Base-by-base conservation (phyloP, 2,113 vertebrate species). In the Meriones unguiculatus region DNA sequence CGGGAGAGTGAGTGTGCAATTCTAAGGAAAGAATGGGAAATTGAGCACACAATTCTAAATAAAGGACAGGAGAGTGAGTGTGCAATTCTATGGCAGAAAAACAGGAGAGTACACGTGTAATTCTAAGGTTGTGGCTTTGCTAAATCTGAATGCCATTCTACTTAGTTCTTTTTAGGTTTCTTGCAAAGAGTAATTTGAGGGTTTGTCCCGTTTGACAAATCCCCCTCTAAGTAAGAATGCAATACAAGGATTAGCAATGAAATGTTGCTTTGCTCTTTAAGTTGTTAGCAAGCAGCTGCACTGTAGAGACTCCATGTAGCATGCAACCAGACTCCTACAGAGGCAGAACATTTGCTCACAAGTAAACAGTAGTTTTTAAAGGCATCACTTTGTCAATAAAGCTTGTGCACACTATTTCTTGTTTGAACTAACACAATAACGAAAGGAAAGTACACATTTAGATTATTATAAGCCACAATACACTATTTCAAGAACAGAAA, bases 401-500 rank as follows among this genome's bases (percentile, higher is more conserved):
- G 57, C 76, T 46, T 32, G 67, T n/a, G 18, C 25, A 93, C 38
- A 38, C 87, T 92, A 98, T 95, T 96, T 97, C 96, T 96, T 95
- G 93, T 80, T 17, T 96, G 52, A 86, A 87, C 57, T 91, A 96
- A 93, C 41, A 50, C 41, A 93, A 89, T 94, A 46, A 90, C 25
- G 75, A 97, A 98, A 94, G 80, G 93, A 96, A 98, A 87, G 96
- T 46, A 94, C 65, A 97, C 95, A 97, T 93, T 97, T 87, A 95
- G 91, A 97, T 98, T 97, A 96, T 90, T 76, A 97, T 97, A 96
- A 97, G 98, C 94, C 96, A 96, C 87, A 97, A 6, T 65, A 75
- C 96, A 96, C 97, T 97, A 97, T 97, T 98, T 98, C 97, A 92
- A 97, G 95, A 98, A 96, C 90, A 98, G 97, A 97, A 94, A 98